Percentiles rank a stretch among this genome's conserved stretches.
Evolutionary conservation across 2,888 invertebrate species (phyloP).

Genomic region (Diabrotica balteata): DNA sequence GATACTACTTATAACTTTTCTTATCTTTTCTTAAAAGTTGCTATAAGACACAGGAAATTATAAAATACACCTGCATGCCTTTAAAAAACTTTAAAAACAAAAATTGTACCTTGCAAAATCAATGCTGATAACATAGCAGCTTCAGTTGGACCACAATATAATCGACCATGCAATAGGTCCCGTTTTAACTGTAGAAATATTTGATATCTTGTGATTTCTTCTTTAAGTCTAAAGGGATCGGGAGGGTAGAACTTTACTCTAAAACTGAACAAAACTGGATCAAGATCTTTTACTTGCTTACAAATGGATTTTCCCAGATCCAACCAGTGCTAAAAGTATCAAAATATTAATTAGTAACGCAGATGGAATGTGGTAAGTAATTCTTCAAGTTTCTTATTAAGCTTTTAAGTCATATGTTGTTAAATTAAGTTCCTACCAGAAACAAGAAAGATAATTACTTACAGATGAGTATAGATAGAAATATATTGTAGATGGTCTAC

Average conservation of each 20-base stretch:
- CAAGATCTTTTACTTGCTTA: conserved; percentile 93
- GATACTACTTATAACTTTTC: too few species aligned
- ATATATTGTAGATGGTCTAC: too few species aligned
- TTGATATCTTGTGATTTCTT: conserved; percentile 94
- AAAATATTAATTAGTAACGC: not conserved
- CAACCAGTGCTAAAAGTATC: conserved; percentile 85
- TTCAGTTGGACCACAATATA: conserved; percentile 90
- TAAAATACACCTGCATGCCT: too few species aligned
- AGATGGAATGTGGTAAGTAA: too few species aligned
- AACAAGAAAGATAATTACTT: too few species aligned
- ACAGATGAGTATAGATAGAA: too few species aligned
- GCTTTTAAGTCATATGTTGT: too few species aligned
- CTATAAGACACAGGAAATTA: too few species aligned
- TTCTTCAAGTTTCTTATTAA: too few species aligned
- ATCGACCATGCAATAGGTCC: conserved; percentile 92
- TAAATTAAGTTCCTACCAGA: too few species aligned
- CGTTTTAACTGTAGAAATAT: conserved; percentile 92
- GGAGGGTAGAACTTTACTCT: conserved; percentile 98
- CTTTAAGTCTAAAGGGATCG: conserved; percentile 90
- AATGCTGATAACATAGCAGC: conserved; percentile 90
- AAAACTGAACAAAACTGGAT: conserved; percentile 92
- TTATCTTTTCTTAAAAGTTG: too few species aligned
- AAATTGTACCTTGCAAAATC: conserved; percentile 85
- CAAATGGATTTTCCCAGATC: conserved; percentile 88
- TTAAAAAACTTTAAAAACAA: conserved; percentile 2